Base-by-base conservation (phyloP, 1,140 invertebrate species). In the Dolichoris vasculosae region DNA sequence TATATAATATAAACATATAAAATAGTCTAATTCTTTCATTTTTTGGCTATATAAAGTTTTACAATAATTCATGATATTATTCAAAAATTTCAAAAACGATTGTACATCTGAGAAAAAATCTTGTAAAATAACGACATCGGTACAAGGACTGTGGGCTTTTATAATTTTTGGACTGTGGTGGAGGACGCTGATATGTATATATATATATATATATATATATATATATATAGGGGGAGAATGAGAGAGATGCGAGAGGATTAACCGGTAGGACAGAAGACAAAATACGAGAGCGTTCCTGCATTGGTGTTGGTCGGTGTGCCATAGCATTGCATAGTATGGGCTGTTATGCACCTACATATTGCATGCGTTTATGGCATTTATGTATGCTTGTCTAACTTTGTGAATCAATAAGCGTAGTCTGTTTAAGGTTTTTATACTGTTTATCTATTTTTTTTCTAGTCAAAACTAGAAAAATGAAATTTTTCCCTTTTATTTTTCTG, bases 351-450 rank as follows among this genome's bases (percentile, higher is more conserved):
- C 23, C n/a, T 51, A 48, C 59, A 32, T 73, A 81, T 59, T 77
- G 59, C 73, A 75, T 30, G 51, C 48, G n/a, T 38, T n/a, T 73
- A 51, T 0, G n/a, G 26, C 55, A 63, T 35, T n/a, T 40, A 38
- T 32, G 38, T 46, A n/a, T 17, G 26, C 38, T 40, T 38, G 59
- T 30, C 51, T 46, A 35, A 69, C 63, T 79, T 15, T 84, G 63
- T 79, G 83, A 85, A 85, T 85, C 76, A 67, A 85, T 85, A 85
- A 80, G 48, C 48, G 51, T 9, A 67, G 76, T 35, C 32, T 67
- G 80, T 85, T 85, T 85, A 40, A 80, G 77, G 77, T 80, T 85
- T 85, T 73, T 85, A 64, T 85, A 26, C 59, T 20, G n/a, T 59
- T 75, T 63, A 38, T 48, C 13, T 13, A 23, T 13, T 32, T 82